These are phyloP conservation scores for Irena cyanogastra DNA, from an alignment of 2,113 vertebrate species.

Conservation along the genomic window DNA sequence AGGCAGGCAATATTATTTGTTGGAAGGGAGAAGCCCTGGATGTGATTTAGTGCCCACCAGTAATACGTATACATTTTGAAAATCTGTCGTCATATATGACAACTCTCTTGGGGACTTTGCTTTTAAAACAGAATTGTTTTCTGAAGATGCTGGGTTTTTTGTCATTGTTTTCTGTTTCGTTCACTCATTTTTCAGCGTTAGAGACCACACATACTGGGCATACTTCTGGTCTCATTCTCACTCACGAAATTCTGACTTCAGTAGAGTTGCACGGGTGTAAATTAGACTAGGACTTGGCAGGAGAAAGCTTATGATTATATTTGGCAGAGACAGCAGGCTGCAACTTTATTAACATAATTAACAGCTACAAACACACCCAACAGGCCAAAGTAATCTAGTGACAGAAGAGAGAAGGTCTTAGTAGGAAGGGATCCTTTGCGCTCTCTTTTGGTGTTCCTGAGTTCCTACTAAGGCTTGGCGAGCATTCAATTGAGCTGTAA, in stretches of 20 bases:
- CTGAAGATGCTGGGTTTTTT: not conserved
- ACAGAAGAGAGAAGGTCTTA: slow-evolving; percentile 45
- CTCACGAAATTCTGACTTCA: slow-evolving; percentile 32
- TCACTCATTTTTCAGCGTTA: slow-evolving; percentile 21
- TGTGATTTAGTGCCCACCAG: slow-evolving; percentile 11
- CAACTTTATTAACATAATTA: slow-evolving; percentile 68
- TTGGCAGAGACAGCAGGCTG: slow-evolving; percentile 60
- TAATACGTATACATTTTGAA: not conserved
- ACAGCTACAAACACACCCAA: slow-evolving; percentile 60
- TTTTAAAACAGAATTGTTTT: slow-evolving; percentile 32
- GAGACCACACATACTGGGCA: slow-evolving; percentile 44
- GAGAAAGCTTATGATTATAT: slow-evolving; percentile 54
- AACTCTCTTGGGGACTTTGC: not conserved
- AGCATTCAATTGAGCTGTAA: slow-evolving; percentile 72
- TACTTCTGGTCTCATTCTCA: slow-evolving; percentile 59
- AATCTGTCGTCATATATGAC: not conserved
- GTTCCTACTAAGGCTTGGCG: slow-evolving; percentile 59
- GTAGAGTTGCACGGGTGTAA: slow-evolving; percentile 37
- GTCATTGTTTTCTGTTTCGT: slow-evolving; percentile 4
- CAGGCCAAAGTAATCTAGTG: slow-evolving; percentile 54
- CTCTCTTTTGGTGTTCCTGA: slow-evolving; percentile 45
- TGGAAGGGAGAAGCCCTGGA: not conserved
- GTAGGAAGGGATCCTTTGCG: slow-evolving; percentile 11
- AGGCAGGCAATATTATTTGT: not conserved
- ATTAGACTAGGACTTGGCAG: slow-evolving; percentile 60